A percentile compares a stretch with the other conserved stretches of the same genome.
These are phyloP conservation scores for Pipistrellus nathusii DNA, from an alignment of 2,797 vertebrate genomes.

Conservation along the genomic window DNA sequence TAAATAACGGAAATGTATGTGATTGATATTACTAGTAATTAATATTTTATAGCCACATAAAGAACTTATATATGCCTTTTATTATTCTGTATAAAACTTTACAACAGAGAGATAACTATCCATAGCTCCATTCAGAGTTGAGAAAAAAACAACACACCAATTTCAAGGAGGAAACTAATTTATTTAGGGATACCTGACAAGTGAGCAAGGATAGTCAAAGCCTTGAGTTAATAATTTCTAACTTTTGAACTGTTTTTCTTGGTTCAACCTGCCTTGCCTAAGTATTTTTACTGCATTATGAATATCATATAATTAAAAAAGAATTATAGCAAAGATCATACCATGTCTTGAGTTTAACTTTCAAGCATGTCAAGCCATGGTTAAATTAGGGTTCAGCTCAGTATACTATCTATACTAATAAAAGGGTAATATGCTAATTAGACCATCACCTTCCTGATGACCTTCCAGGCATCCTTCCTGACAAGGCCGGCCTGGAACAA, in stretches of 20 bases:
- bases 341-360: not conserved
- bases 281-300: not conserved
- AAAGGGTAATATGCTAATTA: no score
- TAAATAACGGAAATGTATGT: not conserved
- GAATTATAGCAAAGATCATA: not conserved
- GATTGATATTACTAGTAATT: not conserved
- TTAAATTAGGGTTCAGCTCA: not conserved
- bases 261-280: not conserved
- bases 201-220: not conserved
- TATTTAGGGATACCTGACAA: not conserved
- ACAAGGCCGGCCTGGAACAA: no score
- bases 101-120: not conserved
- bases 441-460: no score
- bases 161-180: conserved; percentile 62
- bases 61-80: not conserved
- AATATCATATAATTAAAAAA: not conserved
- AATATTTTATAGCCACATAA: conserved; percentile 30
- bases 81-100: conserved; percentile 11
- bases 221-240: conserved; percentile 5
- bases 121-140: not conserved
- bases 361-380: not conserved
- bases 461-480: no score
- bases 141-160: not conserved
- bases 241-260: not conserved
- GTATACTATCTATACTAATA: no score